Conservation (phyloP, 1,140 invertebrate species). For the Danaus melanippus region DNA sequence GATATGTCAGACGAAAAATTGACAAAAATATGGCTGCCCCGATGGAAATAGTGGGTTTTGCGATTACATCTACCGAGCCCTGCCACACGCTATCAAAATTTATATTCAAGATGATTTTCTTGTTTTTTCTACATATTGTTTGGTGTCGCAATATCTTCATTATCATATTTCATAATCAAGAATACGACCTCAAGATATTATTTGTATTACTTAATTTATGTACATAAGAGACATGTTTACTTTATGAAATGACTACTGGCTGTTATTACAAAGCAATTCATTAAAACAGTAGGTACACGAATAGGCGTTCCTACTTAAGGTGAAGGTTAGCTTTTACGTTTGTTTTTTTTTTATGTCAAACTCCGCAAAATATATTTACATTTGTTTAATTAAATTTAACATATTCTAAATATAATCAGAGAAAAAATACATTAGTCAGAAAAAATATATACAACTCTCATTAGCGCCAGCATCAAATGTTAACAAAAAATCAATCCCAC, state of each 20-base stretch:
- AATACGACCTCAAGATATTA: no score
- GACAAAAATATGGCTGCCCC: slow-evolving; percentile 66
- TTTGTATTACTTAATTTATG: no score
- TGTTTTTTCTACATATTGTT: slow-evolving; percentile 36
- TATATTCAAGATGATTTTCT: slow-evolving; percentile 59
- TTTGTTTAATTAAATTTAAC: no score
- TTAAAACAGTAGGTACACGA: not conserved
- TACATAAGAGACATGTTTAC: no score
- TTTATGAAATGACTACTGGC: not conserved
- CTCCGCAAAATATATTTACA: no score
- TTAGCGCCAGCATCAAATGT: slow-evolving; percentile 40
- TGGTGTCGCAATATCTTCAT: slow-evolving; percentile 14
- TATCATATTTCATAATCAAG: slow-evolving; percentile 3
- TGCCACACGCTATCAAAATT: slow-evolving; percentile 47
- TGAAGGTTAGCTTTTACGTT: no score
- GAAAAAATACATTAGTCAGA: no score
- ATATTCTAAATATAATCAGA: no score
- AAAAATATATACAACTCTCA: slow-evolving; percentile 26
- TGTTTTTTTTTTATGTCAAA: no score
- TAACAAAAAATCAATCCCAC: slow-evolving; percentile 33
- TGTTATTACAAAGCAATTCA: slow-evolving; percentile 1
- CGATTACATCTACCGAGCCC: slow-evolving; percentile 57
- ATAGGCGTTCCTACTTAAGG: no score
- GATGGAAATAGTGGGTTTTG: slow-evolving; percentile 67
- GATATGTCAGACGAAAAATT: slow-evolving; percentile 70